Conservation (phyloP, 1,140 invertebrate genomes). For the Palaemon carinicauda region DNA sequence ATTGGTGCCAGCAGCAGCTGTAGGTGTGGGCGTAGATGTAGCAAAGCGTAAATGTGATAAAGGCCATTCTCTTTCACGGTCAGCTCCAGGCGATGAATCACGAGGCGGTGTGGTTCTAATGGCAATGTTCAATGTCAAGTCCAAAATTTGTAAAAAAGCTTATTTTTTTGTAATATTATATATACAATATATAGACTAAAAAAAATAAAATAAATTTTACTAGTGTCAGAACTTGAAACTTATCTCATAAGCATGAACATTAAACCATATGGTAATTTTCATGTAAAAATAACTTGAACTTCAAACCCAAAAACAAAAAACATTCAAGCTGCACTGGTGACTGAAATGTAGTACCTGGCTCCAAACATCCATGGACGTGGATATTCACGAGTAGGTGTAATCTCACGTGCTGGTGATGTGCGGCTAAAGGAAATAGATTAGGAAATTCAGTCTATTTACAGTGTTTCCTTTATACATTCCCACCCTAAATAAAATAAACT, state of each 20-base stretch:
- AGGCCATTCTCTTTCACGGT: conserved; percentile 53
- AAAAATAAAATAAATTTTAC: background rate
- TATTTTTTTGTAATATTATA: background rate
- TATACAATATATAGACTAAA: background rate
- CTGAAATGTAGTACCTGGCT: conserved; percentile 53
- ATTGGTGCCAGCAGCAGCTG: conserved; percentile 5
- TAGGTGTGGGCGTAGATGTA: conserved; percentile 50
- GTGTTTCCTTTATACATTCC: background rate
- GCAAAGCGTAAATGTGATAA: conserved; percentile 51
- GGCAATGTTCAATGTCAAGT: conserved; percentile 25
- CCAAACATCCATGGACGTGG: conserved; percentile 62
- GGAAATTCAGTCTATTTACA: conserved; percentile 4
- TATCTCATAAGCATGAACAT: too few species aligned
- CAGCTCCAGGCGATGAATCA: conserved; percentile 56
- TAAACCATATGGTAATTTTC: background rate
- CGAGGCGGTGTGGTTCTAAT: conserved; percentile 57
- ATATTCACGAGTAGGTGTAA: conserved; percentile 62
- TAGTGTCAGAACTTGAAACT: too few species aligned
- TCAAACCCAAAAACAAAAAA: background rate
- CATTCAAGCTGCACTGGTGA: background rate
- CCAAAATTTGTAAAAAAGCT: background rate
- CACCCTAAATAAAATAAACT: too few species aligned
- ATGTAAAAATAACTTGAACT: background rate
- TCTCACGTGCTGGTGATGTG: conserved; percentile 60
- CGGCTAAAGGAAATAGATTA: conserved; percentile 58